These are phyloP conservation scores for Dinothrombium tinctorium DNA, from an alignment of 1,140 invertebrate genomes.

Conservation along the genomic window DNA sequence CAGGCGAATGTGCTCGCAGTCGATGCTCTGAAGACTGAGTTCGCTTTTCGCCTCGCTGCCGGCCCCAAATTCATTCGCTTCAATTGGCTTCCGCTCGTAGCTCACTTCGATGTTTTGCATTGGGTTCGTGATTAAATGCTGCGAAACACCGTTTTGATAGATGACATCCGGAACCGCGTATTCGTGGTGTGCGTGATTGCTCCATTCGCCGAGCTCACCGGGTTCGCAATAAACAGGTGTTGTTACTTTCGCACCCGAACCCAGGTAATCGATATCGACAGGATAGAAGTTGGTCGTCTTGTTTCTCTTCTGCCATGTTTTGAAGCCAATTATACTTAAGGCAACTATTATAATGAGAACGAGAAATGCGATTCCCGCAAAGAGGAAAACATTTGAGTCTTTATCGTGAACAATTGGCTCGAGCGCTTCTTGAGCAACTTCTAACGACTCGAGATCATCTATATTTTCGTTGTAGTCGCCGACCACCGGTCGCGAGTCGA, in stretches of 20 bases:
- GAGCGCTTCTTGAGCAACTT: not conserved
- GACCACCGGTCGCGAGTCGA: constrained; percentile 14
- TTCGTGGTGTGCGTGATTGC: not conserved
- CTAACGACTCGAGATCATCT: not conserved
- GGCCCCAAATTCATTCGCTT: too few relatives aligned
- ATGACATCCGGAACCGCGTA: constrained; percentile 11
- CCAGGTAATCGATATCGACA: not conserved
- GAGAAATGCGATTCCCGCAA: not conserved
- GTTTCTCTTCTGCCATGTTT: constrained; percentile 5
- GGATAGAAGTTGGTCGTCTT: not conserved
- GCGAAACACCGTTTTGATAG: constrained; percentile 1
- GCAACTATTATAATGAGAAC: not conserved
- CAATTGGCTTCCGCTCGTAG: too few relatives aligned
- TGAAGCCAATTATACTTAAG: not conserved
- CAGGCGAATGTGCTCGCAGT: too few relatives aligned
- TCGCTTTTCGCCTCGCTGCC: too few relatives aligned
- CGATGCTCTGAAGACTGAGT: too few relatives aligned
- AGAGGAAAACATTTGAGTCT: constrained; percentile 2
- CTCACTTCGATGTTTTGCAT: too few relatives aligned
- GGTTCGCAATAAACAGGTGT: constrained; percentile 10
- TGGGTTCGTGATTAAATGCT: not conserved
- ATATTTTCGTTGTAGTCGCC: not conserved
- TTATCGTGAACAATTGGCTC: not conserved
- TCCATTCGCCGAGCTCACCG: not conserved
- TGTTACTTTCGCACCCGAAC: not conserved